Evolutionary conservation across 2,888 invertebrate species (phyloP).

Genomic region (Koerneria pararmatus): DNA sequence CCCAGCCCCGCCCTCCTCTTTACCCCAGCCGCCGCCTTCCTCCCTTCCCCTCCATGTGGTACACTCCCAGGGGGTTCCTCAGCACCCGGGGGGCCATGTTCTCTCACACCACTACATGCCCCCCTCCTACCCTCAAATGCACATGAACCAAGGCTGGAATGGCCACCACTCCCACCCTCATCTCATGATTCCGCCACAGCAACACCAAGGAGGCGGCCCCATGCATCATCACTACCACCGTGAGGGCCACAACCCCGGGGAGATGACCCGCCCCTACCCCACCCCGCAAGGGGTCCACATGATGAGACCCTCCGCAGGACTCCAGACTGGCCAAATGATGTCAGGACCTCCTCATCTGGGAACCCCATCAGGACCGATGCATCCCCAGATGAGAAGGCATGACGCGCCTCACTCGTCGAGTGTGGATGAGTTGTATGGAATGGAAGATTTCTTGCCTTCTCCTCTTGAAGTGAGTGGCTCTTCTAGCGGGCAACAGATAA

Average conservation of each 20-base stretch:
- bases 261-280: conserved; percentile 19
- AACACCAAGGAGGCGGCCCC: conserved; percentile 21
- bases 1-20: background rate
- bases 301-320: too few relatives aligned
- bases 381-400: background rate
- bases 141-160: too few relatives aligned
- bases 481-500: background rate
- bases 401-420: background rate
- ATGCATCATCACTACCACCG: conserved; percentile 14
- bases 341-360: too few relatives aligned
- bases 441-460: conserved; percentile 45
- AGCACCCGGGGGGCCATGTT: too few relatives aligned
- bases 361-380: conserved; percentile 2
- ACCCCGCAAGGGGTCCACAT: conserved; percentile 8
- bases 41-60: conserved; percentile 4
- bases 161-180: conserved; percentile 17
- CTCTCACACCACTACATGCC: too few relatives aligned
- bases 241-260: conserved; percentile 17
- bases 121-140: too few relatives aligned
- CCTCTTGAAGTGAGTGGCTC: conserved; percentile 31
- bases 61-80: too few relatives aligned
- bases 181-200: conserved; percentile 21
- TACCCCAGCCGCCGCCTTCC: background rate
- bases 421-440: conserved; percentile 31
- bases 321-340: too few relatives aligned